Percentiles rank a stretch among this genome's conserved stretches.
phyloP scores from a whole-genome alignment of 1,140 invertebrate species.

The Chironomus striatipennis region DNA sequence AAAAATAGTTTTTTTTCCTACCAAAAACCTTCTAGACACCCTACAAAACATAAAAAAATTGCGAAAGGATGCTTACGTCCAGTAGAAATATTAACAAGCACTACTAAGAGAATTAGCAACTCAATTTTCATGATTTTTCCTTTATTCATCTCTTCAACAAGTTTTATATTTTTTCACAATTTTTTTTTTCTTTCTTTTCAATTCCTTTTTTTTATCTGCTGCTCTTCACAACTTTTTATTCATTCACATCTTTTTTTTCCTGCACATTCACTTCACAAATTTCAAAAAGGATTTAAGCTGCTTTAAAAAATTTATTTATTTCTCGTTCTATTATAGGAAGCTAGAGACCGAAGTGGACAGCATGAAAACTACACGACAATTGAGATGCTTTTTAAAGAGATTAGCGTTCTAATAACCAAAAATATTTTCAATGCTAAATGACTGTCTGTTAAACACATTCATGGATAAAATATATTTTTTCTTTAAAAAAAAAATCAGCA shows the following conservation, averaged over 20 bases:
- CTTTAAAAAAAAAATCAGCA: not conserved
- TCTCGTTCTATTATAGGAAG: not conserved
- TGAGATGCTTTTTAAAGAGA: constrained; percentile 13
- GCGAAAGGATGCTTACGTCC: not conserved
- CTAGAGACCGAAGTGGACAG: not conserved
- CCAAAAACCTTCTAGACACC: no score
- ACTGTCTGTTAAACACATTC: constrained; percentile 17
- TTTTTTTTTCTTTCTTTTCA: not conserved
- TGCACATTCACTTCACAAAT: no score
- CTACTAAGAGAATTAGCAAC: constrained; percentile 8
- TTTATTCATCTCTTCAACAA: not conserved
- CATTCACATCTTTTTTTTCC: no score
- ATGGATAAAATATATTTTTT: not conserved
- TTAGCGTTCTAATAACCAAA: constrained; percentile 13
- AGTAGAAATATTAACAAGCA: not conserved
- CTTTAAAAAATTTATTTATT: not conserved
- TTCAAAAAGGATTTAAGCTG: not conserved
- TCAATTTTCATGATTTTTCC: not conserved
- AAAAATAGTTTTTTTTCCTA: no score
- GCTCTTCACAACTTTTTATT: not conserved
- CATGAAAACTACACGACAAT: not conserved
- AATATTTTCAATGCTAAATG: not conserved
- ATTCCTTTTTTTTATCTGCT: not conserved
- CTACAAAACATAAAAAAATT: not conserved
- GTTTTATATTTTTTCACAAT: not conserved